Evolutionary conservation across 2,888 invertebrate species (phyloP).

Genomic region (Hymenopus coronatus): DNA sequence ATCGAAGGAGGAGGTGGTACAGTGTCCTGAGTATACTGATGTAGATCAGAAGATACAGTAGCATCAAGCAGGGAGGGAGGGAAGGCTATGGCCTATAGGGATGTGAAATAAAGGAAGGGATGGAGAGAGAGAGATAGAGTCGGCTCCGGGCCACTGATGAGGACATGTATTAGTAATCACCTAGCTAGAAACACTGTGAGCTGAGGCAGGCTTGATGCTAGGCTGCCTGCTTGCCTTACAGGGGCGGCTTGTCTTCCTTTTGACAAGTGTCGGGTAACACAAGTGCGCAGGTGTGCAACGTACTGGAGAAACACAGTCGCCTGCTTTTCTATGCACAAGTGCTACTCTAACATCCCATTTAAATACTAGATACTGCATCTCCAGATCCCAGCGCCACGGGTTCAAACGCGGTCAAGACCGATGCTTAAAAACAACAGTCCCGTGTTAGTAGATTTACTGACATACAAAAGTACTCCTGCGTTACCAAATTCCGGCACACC

Average conservation of each 20-base stretch:
- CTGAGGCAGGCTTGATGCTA: neutral
- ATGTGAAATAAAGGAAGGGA: constrained; percentile 18
- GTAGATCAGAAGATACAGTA: constrained; percentile 12
- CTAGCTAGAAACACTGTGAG: constrained; percentile 12
- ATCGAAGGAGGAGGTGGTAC: neutral
- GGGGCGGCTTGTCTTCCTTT: neutral
- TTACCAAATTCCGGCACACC: too few relatives aligned
- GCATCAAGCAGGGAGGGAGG: neutral
- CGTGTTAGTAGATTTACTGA: too few relatives aligned
- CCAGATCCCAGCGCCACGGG: too few relatives aligned
- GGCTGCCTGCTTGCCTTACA: neutral
- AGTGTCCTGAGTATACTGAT: constrained; percentile 11
- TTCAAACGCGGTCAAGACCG: too few relatives aligned
- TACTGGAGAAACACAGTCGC: too few relatives aligned
- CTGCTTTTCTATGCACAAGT: too few relatives aligned
- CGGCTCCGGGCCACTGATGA: constrained; percentile 17
- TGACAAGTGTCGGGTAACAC: neutral
- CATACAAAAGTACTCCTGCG: too few relatives aligned
- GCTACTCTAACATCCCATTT: too few relatives aligned
- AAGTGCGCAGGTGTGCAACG: neutral
- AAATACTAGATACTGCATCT: too few relatives aligned
- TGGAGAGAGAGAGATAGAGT: neutral
- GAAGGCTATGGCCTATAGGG: constrained; percentile 14
- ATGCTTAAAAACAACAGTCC: too few relatives aligned
- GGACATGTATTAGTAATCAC: constrained; percentile 21